phyloP scores from a whole-genome alignment of 2,113 vertebrate species.

The Mormyrus iriodes region DNA sequence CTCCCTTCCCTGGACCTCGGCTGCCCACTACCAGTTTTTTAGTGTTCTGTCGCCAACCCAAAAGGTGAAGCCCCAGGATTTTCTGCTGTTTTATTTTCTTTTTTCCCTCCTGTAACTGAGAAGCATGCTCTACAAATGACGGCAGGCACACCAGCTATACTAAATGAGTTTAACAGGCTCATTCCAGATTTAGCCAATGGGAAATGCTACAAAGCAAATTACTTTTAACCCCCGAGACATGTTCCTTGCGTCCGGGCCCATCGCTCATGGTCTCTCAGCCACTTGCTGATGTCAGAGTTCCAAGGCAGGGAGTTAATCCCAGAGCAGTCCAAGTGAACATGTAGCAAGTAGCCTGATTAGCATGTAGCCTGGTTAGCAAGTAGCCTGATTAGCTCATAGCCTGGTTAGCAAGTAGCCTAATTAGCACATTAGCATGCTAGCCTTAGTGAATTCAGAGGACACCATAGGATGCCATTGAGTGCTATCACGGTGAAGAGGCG shows the following conservation, averaged over 20 bases:
- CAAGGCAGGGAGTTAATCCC: neutral
- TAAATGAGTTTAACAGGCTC: conserved; percentile 54
- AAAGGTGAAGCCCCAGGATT: neutral
- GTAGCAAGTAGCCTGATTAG: neutral
- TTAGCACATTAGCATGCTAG: neutral
- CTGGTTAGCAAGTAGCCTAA: neutral
- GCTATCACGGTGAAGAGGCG: neutral
- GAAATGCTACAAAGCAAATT: conserved; percentile 55
- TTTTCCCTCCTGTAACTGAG: neutral
- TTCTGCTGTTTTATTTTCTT: neutral
- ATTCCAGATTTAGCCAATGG: conserved; percentile 54
- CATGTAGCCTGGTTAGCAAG: neutral
- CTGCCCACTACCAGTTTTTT: neutral
- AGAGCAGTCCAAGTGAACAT: neutral
- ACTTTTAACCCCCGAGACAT: conserved; percentile 49
- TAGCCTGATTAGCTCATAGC: neutral
- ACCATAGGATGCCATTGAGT: neutral
- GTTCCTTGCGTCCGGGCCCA: conserved; percentile 37
- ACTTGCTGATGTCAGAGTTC: neutral
- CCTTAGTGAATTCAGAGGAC: neutral
- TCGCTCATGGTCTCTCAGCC: neutral
- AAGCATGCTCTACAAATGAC: conserved; percentile 57
- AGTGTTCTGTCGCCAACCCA: neutral
- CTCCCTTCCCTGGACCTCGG: conserved; percentile 41
- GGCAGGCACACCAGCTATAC: conserved; percentile 59